These are phyloP conservation scores for Diorhabda carinulata DNA, from an alignment of 1,140 invertebrate species.

Conservation along the genomic window DNA sequence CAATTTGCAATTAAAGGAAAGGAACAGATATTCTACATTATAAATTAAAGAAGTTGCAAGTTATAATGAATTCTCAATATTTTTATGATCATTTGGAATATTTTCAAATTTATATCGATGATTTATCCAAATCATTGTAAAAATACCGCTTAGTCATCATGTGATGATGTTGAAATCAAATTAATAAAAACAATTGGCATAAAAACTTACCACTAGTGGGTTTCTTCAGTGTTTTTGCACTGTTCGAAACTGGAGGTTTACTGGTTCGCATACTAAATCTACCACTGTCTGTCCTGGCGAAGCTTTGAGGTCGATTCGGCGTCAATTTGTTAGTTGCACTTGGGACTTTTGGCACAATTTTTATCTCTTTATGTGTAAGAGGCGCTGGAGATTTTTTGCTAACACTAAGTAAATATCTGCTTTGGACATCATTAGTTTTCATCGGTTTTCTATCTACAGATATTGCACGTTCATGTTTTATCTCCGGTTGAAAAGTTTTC, in stretches of 20 bases:
- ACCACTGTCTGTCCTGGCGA: conserved; percentile 61
- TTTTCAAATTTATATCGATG: too few species aligned
- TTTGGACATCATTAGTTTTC: conserved; percentile 44
- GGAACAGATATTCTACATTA: too few species aligned
- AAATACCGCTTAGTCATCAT: too few species aligned
- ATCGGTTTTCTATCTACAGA: conserved; percentile 43
- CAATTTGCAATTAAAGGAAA: too few species aligned
- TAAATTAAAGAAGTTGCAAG: too few species aligned
- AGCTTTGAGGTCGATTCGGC: conserved; percentile 42
- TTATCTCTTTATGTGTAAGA: conserved; percentile 22
- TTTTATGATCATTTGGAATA: too few species aligned
- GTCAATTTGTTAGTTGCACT: conserved; percentile 30
- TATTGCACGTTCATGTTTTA: conserved; percentile 39
- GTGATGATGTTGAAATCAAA: too few species aligned
- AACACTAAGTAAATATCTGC: conserved; percentile 43
- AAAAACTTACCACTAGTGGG: conserved; percentile 19
- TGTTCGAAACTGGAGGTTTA: conserved; percentile 35
- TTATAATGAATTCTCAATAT: too few species aligned
- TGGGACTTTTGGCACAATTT: conserved; percentile 35
- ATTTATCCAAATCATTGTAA: too few species aligned
- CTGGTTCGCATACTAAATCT: conserved; percentile 59
- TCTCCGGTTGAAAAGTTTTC: conserved; percentile 38
- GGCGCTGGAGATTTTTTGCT: conserved; percentile 34
- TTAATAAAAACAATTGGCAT: too few species aligned
- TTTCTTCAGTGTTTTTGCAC: conserved; percentile 28